Percentiles rank a stretch among this genome's conserved stretches.
These are phyloP conservation scores for Saguinus midas DNA, from an alignment of 2,113 vertebrate species.

Conservation along the genomic window DNA sequence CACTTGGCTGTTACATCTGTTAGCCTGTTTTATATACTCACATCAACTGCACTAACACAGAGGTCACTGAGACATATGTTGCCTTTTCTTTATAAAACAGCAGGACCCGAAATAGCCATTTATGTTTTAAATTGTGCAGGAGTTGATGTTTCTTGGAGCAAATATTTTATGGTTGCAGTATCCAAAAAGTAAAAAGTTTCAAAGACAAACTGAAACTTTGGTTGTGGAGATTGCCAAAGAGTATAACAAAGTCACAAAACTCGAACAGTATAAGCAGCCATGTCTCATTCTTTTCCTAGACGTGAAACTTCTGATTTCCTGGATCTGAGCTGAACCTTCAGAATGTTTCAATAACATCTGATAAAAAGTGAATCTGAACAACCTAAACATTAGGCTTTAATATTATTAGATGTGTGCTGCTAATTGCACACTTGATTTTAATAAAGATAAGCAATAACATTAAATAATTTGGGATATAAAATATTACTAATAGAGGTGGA, in stretches of 20 bases:
- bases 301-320: neutral
- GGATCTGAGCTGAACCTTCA: neutral
- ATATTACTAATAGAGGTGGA: neutral
- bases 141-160: neutral
- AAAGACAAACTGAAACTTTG: neutral
- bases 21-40: neutral
- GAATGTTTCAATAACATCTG: neutral
- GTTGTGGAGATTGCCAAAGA: neutral
- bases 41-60: neutral
- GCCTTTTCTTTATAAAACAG: neutral
- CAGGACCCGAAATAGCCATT: neutral
- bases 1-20: neutral
- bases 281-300: neutral
- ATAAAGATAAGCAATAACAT: neutral
- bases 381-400: neutral
- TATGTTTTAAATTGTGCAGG: neutral
- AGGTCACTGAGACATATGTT: neutral
- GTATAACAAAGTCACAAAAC: slow-evolving; percentile 33
- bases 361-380: neutral
- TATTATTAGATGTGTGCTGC: neutral
- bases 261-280: neutral
- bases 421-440: neutral
- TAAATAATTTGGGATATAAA: neutral
- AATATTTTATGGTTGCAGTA: neutral
- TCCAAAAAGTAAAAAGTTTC: neutral